These are phyloP conservation scores for Cephus sareptanus DNA, from an alignment of 2,888 invertebrate species.

Conservation along the genomic window DNA sequence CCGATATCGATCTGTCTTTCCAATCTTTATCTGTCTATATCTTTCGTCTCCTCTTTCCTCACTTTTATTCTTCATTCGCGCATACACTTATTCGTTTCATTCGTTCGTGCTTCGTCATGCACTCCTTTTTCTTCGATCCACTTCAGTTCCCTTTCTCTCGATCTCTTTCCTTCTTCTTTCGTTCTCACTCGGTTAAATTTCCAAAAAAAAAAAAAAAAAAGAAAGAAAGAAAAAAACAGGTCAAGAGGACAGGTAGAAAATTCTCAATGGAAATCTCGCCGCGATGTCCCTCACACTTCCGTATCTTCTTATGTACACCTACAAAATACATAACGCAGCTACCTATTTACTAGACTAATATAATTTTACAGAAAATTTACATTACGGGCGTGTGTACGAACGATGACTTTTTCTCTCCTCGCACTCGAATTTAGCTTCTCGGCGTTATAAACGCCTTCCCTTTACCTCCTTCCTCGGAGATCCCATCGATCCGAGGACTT, in stretches of 20 bases:
- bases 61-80: background rate
- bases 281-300: slow-evolving; percentile 12
- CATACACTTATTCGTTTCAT: background rate
- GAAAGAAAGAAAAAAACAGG: background rate
- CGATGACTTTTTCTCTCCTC: slow-evolving; percentile 18
- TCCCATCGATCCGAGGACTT: slow-evolving; percentile 6
- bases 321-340: slow-evolving; percentile 59
- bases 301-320: slow-evolving; percentile 55
- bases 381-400: slow-evolving; percentile 21
- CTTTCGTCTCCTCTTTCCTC: background rate
- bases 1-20: background rate
- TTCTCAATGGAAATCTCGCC: background rate
- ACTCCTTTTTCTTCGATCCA: too few species aligned
- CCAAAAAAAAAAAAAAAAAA: background rate
- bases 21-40: background rate
- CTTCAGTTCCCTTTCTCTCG: background rate
- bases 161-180: slow-evolving; percentile 3
- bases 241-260: background rate
- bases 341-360: slow-evolving; percentile 47
- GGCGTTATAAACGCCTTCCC: background rate
- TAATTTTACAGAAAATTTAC: slow-evolving; percentile 62
- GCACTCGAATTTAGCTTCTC: slow-evolving; percentile 28
- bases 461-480: slow-evolving; percentile 15
- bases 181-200: slow-evolving; percentile 11
- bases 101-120: too few species aligned